Conservation (phyloP, 2,797 vertebrate species). For the Furcifer pardalis region DNA sequence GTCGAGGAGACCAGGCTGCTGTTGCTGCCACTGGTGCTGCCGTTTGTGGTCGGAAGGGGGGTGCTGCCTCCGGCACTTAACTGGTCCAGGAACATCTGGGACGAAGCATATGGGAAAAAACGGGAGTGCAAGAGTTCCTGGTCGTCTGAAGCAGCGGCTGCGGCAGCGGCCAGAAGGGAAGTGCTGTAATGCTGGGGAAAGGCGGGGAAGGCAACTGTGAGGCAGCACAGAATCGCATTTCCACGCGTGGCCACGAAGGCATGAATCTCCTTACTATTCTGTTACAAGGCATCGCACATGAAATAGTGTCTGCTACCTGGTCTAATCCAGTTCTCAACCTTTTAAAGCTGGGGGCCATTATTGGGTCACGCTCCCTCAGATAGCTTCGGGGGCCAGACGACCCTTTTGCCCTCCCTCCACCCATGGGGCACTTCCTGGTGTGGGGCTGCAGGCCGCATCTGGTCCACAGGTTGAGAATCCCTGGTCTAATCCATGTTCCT, state of each 20-base stretch:
- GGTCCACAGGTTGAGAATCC: no score
- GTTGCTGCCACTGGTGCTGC: constrained; percentile 90
- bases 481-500: no score
- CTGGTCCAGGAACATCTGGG: constrained; percentile 96
- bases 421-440: no score
- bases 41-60: constrained; percentile 86
- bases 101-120: constrained; percentile 93
- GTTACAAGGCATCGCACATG: no score
- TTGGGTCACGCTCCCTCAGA: no score
- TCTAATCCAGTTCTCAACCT: no score
- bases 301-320: no score
- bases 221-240: not conserved
- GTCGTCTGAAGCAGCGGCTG: constrained; percentile 91
- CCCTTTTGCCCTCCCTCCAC: no score
- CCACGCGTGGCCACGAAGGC: not conserved
- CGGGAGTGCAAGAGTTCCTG: constrained; percentile 92
- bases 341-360: no score
- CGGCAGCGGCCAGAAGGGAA: constrained; percentile 93
- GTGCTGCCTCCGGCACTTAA: constrained; percentile 82
- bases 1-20: constrained; percentile 92
- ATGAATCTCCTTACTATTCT: not conserved
- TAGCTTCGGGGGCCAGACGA: no score
- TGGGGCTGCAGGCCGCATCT: no score
- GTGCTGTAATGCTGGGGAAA: constrained; percentile 89
- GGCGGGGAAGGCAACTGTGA: constrained; percentile 45